phyloP scores from a whole-genome alignment of 2,888 invertebrate species.

The Stenchaetothrips biformis region DNA sequence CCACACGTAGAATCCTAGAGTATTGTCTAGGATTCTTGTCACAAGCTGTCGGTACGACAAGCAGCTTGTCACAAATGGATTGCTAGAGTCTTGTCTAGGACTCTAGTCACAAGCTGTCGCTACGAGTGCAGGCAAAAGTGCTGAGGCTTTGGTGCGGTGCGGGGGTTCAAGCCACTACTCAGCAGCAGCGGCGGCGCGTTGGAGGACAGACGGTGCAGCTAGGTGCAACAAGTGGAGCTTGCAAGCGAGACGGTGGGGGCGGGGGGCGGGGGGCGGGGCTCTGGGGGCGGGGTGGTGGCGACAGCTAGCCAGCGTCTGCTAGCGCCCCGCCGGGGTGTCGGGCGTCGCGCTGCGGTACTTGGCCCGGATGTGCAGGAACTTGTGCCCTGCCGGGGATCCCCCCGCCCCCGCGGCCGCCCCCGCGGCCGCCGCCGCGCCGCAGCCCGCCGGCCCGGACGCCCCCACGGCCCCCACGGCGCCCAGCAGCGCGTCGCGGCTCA shows the following conservation, averaged over 20 bases:
- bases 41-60: no score
- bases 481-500: conserved; percentile 37
- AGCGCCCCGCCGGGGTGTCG: conserved; percentile 50
- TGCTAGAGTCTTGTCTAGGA: no score
- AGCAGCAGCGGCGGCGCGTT: background rate
- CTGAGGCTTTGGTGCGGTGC: background rate
- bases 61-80: no score
- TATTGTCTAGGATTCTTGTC: no score
- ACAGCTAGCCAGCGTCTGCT: no score
- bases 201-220: background rate
- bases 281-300: no score
- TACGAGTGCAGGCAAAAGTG: background rate
- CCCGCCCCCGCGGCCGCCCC: conserved; percentile 43
- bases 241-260: background rate
- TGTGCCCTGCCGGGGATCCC: conserved; percentile 52
- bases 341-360: conserved; percentile 67
- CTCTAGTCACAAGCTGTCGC: background rate
- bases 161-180: background rate
- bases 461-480: conserved; percentile 28
- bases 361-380: conserved; percentile 64
- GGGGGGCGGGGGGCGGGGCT: background rate
- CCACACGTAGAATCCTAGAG: no score
- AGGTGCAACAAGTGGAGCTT: no score
- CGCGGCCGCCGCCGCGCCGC: conserved; percentile 42
- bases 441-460: conserved; percentile 43